phyloP scores from a whole-genome alignment of 1,140 invertebrate species.

The Aphis craccivora region DNA sequence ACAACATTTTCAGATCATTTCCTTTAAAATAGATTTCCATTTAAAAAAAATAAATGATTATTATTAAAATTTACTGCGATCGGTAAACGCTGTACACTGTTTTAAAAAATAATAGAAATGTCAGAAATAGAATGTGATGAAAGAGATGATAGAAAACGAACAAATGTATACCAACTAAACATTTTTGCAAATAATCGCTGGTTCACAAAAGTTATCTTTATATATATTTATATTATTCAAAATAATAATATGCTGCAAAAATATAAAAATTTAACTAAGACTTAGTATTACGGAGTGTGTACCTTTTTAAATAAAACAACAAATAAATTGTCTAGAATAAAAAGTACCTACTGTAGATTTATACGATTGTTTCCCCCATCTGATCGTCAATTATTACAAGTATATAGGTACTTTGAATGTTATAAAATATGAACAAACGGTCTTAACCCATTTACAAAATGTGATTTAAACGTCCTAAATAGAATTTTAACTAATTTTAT shows the following conservation, averaged over 20 bases:
- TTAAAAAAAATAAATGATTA: background rate
- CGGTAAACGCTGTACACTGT: background rate
- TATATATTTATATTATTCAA: background rate
- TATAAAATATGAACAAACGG: background rate
- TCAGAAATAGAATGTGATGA: too few relatives aligned
- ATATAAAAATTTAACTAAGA: background rate
- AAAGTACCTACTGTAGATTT: background rate
- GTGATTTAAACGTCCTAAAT: constrained; percentile 57
- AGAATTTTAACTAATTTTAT: constrained; percentile 57
- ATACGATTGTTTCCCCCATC: constrained; percentile 3
- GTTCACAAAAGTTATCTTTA: background rate
- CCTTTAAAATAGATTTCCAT: background rate
- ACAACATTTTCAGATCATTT: background rate
- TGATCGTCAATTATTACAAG: constrained; percentile 41
- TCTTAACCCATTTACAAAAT: constrained; percentile 14
- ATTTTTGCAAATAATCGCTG: background rate
- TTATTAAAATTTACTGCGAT: background rate
- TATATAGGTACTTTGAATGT: background rate
- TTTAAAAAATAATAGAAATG: background rate
- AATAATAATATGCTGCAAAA: background rate
- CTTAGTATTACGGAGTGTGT: background rate
- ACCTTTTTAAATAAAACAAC: background rate
- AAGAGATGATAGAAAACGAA: background rate
- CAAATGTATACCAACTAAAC: background rate
- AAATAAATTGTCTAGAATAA: background rate